Evolutionary conservation across 2,113 vertebrate species (phyloP).

Genomic region (Dascyllus trimaculatus): DNA sequence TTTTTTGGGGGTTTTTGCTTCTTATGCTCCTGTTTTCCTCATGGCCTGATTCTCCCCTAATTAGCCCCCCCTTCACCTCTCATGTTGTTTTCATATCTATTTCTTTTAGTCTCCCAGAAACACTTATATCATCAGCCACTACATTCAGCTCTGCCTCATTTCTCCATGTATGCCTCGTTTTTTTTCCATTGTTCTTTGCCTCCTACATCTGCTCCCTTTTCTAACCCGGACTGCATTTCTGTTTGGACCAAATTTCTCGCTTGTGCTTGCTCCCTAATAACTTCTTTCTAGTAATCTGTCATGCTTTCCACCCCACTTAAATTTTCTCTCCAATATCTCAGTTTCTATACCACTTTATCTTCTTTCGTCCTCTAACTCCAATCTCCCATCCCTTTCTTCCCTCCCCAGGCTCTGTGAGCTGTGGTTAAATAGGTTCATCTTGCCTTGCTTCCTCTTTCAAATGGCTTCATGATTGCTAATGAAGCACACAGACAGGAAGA

Average conservation of each 20-base stretch:
- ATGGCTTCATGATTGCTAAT: constrained; percentile 74
- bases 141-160: constrained; percentile 13
- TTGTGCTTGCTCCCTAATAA: constrained; percentile 11
- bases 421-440: constrained; percentile 59
- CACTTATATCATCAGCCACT: neutral
- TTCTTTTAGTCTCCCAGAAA: constrained; percentile 37
- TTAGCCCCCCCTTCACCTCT: neutral
- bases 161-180: neutral
- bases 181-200: neutral
- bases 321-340: constrained; percentile 23
- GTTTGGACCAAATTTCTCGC: constrained; percentile 7
- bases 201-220: neutral
- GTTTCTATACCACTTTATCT: constrained; percentile 20
- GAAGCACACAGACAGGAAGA: constrained; percentile 58
- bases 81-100: neutral
- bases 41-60: constrained; percentile 1
- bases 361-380: constrained; percentile 2
- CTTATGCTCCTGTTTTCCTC: neutral
- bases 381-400: neutral
- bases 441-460: constrained; percentile 66
- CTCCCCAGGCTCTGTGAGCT: constrained; percentile 48
- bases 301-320: neutral
- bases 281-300: constrained; percentile 25
- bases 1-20: neutral
- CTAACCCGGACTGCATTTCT: neutral